Evolutionary conservation across 2,113 vertebrate species (phyloP).

Genomic region (Mobula hypostoma): DNA sequence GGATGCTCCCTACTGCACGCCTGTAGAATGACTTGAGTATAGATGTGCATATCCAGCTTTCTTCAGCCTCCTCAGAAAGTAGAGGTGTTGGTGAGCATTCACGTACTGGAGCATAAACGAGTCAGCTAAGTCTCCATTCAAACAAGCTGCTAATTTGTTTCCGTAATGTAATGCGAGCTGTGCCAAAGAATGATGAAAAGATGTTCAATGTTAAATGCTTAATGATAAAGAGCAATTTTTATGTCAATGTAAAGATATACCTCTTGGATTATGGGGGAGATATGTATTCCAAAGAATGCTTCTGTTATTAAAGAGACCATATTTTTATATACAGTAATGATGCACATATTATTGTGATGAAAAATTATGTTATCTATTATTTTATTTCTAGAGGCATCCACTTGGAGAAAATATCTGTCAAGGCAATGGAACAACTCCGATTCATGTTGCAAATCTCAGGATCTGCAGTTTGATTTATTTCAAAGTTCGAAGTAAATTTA

Average conservation of each 20-base stretch:
- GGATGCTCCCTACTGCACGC: too few relatives aligned
- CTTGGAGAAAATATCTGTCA: not conserved
- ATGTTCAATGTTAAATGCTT: not conserved
- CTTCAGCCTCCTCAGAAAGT: too few relatives aligned
- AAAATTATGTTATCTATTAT: not conserved
- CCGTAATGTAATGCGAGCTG: conserved; percentile 5
- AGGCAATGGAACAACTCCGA: not conserved
- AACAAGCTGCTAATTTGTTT: conserved; percentile 34
- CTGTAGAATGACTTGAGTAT: too few relatives aligned
- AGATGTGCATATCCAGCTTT: too few relatives aligned
- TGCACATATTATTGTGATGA: not conserved
- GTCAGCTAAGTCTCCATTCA: conserved; percentile 18
- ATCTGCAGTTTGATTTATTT: too few relatives aligned
- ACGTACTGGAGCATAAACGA: not conserved
- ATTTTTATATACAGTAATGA: not conserved
- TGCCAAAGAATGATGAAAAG: conserved; percentile 25
- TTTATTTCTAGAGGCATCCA: not conserved
- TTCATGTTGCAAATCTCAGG: too few relatives aligned
- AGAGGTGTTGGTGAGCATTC: not conserved
- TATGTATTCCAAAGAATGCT: not conserved
- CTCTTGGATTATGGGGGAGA: not conserved
- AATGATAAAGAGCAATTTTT: not conserved
- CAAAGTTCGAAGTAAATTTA: too few relatives aligned
- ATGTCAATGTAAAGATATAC: not conserved
- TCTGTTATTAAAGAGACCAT: not conserved